phyloP scores from a whole-genome alignment of 2,113 vertebrate species.

The Phrynosoma platyrhinos region DNA sequence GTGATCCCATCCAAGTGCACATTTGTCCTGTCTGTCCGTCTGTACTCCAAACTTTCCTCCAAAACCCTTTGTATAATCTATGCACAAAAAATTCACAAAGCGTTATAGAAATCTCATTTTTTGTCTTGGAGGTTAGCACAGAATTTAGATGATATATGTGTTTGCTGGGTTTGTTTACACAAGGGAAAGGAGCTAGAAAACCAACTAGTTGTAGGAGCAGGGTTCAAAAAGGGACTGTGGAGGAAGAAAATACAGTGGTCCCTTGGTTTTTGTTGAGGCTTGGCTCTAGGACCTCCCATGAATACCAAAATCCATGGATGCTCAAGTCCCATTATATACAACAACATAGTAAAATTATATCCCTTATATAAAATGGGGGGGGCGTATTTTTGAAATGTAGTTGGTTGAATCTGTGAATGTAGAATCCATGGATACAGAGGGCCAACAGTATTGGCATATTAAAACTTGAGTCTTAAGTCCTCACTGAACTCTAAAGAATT shows the following conservation, averaged over 20 bases:
- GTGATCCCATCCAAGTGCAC: constrained; percentile 96
- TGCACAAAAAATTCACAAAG: constrained; percentile 52
- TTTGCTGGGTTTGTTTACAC: not conserved
- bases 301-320: too few species aligned
- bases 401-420: too few species aligned
- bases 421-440: too few species aligned
- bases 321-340: too few species aligned
- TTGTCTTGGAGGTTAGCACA: not conserved
- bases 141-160: not conserved
- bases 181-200: not conserved
- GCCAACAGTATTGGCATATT: too few species aligned
- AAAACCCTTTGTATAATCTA: constrained; percentile 96
- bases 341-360: too few species aligned
- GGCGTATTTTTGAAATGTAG: too few species aligned
- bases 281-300: too few species aligned
- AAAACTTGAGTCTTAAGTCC: not conserved
- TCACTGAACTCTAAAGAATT: not conserved
- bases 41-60: constrained; percentile 98
- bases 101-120: not conserved
- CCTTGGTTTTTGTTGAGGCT: too few species aligned
- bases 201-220: not conserved
- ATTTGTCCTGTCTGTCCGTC: constrained; percentile 96
- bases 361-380: too few species aligned
- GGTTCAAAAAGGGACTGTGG: not conserved
- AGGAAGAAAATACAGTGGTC: not conserved